Percentiles rank a stretch among this genome's conserved stretches.
These are phyloP conservation scores for Bombyx huttoni DNA, from an alignment of 2,888 invertebrate species.

Conservation along the genomic window DNA sequence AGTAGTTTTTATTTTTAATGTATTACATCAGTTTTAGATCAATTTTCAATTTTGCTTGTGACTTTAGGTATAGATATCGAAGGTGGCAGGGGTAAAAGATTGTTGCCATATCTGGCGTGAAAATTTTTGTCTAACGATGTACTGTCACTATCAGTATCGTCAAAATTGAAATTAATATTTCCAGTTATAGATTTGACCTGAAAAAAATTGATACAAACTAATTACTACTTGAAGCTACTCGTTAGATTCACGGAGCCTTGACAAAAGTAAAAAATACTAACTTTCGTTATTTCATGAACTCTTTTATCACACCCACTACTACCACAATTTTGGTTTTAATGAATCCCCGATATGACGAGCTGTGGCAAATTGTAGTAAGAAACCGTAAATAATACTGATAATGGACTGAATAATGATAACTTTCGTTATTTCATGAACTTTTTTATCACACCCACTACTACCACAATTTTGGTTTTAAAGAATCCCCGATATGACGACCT, in stretches of 20 bases:
- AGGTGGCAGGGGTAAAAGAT: slow-evolving; percentile 58
- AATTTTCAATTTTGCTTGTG: slow-evolving; percentile 15
- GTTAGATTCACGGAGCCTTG: too few species aligned
- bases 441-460: too few species aligned
- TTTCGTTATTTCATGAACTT: too few species aligned
- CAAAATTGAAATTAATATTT: slow-evolving; percentile 13
- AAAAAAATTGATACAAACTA: slow-evolving; percentile 25
- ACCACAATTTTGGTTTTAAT: too few species aligned
- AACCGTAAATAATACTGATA: too few species aligned
- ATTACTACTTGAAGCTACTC: neutral
- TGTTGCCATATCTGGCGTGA: slow-evolving; percentile 64
- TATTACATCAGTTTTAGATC: slow-evolving; percentile 5
- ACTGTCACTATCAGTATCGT: slow-evolving; percentile 30
- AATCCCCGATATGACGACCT: too few species aligned
- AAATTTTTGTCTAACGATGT: slow-evolving; percentile 55
- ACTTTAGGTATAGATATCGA: slow-evolving; percentile 63
- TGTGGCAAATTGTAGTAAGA: too few species aligned
- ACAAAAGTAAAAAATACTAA: too few species aligned
- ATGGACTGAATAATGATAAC: neutral
- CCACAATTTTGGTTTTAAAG: too few species aligned
- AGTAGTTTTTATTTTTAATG: slow-evolving; percentile 8
- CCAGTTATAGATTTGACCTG: slow-evolving; percentile 24
- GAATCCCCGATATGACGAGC: too few species aligned
- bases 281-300: too few species aligned
- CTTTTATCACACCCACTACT: too few species aligned